phyloP scores from a whole-genome alignment of 2,888 invertebrate genomes.

The Drosophila rellima region DNA sequence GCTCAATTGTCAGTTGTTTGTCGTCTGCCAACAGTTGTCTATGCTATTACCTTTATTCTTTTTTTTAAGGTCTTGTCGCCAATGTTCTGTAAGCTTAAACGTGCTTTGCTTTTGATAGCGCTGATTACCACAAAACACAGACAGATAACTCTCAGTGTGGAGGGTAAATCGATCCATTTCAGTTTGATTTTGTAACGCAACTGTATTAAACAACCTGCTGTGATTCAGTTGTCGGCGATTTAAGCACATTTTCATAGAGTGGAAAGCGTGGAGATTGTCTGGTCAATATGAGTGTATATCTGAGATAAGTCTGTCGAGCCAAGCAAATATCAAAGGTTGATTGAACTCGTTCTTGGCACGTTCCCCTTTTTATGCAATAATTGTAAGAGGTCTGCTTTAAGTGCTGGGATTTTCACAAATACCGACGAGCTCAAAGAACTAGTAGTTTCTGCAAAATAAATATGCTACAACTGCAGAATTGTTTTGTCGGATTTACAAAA shows the following conservation, averaged over 20 bases:
- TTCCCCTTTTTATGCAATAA: constrained; percentile 2
- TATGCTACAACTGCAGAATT: no score
- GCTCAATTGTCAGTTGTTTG: constrained; percentile 21
- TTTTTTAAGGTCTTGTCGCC: constrained; percentile 37
- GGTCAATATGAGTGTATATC: constrained; percentile 1
- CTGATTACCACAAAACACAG: constrained; percentile 54
- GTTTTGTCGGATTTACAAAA: no score
- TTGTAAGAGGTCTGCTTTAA: background rate
- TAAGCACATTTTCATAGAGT: constrained; percentile 4
- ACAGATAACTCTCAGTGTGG: background rate
- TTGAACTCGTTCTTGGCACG: constrained; percentile 6
- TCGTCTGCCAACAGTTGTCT: constrained; percentile 2
- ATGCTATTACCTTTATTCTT: constrained; percentile 10
- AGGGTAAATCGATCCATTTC: constrained; percentile 49
- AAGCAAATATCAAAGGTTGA: constrained; percentile 15
- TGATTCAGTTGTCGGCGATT: constrained; percentile 11
- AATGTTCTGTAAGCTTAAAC: constrained; percentile 52
- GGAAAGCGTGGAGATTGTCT: constrained; percentile 5
- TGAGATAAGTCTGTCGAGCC: constrained; percentile 2
- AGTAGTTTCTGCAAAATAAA: no score
- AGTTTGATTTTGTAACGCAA: constrained; percentile 32
- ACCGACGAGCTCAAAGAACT: background rate
- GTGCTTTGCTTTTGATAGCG: constrained; percentile 68
- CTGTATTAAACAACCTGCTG: constrained; percentile 6
- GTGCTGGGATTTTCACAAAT: background rate